A percentile compares a stretch with the other conserved stretches of the same genome.
Conservation (phyloP, 2,888 invertebrate genomes). For the Poecilus cupreus region DNA sequence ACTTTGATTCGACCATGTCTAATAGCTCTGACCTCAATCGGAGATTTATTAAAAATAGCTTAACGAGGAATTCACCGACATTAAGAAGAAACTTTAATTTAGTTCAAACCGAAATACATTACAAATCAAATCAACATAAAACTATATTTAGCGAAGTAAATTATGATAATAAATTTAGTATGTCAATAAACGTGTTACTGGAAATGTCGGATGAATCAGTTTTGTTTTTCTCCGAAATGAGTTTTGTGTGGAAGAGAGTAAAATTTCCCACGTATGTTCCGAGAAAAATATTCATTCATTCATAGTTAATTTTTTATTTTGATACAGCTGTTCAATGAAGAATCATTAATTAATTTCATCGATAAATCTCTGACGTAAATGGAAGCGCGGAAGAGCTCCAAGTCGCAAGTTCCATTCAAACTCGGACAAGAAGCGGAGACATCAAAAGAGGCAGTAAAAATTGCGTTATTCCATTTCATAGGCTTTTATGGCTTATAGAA, state of each 20-base stretch:
- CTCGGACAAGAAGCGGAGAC: neutral
- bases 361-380: conserved; percentile 46
- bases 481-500: conserved; percentile 29
- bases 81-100: neutral
- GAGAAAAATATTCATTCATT: conserved; percentile 46
- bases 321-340: conserved; percentile 22
- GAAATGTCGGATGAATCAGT: neutral
- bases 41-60: conserved; percentile 3
- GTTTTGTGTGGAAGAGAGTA: conserved; percentile 11
- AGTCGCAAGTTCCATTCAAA: conserved; percentile 29
- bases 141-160: conserved; percentile 6
- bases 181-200: neutral
- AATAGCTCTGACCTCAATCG: conserved; percentile 3
- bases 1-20: neutral
- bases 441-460: conserved; percentile 33
- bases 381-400: conserved; percentile 31
- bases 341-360: conserved; percentile 50
- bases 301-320: conserved; percentile 16
- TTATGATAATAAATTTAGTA: neutral
- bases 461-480: conserved; percentile 22
- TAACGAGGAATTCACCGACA: neutral
- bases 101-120: too few relatives aligned
- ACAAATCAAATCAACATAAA: too few relatives aligned
- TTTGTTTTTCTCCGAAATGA: conserved; percentile 1
- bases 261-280: conserved; percentile 48